A percentile compares a stretch with the other conserved stretches of the same genome.
These are phyloP conservation scores for Epinephelus fuscoguttatus DNA, from an alignment of 2,113 vertebrate species.

Conservation along the genomic window DNA sequence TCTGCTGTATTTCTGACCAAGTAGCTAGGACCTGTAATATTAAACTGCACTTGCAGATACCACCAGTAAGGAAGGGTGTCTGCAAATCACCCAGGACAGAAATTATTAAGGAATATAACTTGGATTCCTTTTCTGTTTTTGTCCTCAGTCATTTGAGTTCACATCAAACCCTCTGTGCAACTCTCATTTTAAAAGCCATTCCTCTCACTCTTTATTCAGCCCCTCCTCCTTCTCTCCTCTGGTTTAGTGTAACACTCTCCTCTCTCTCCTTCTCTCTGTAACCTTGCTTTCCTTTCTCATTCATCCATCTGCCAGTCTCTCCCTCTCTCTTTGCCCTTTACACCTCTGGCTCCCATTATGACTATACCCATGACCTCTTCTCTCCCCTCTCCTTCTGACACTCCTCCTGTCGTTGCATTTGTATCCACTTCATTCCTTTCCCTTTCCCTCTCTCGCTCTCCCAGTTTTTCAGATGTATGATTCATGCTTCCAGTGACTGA, in stretches of 20 bases:
- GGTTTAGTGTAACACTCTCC: background rate
- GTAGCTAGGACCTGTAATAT: background rate
- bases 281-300: conserved; percentile 5
- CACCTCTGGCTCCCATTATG: background rate
- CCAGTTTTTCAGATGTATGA: conserved; percentile 72
- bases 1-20: background rate
- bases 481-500: conserved; percentile 71
- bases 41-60: background rate
- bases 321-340: conserved; percentile 2
- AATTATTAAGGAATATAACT: background rate
- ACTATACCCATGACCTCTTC: background rate
- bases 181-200: background rate
- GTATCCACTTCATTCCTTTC: conserved; percentile 32
- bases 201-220: too few relatives aligned
- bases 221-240: background rate
- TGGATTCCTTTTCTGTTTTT: background rate
- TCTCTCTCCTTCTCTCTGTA: background rate
- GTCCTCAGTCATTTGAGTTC: background rate
- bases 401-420: conserved; percentile 39
- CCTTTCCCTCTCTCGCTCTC: background rate
- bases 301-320: conserved; percentile 22
- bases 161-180: background rate
- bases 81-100: background rate
- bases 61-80: background rate
- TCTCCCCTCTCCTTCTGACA: background rate